Evolutionary conservation across 1,140 invertebrate species (phyloP).

Genomic region (Ladona fulva): DNA sequence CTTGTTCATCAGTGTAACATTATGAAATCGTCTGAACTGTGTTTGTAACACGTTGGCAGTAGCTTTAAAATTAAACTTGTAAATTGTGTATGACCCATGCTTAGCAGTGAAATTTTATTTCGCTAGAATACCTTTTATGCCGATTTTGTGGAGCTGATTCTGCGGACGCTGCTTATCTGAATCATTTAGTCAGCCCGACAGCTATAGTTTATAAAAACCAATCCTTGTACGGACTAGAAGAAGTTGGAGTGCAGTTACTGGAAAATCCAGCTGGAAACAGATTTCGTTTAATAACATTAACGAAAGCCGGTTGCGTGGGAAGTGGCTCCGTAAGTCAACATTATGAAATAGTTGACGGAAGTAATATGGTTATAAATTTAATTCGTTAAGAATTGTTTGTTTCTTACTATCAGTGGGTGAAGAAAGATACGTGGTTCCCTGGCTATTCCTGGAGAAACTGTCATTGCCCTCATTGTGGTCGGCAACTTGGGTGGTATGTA

Average conservation of each 20-base stretch:
- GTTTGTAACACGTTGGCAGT: no score
- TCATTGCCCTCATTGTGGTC: slow-evolving; percentile 36
- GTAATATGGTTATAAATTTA: neutral
- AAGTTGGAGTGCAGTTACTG: slow-evolving; percentile 40
- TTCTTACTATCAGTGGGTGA: slow-evolving; percentile 29
- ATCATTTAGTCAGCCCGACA: slow-evolving; percentile 37
- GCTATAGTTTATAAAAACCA: slow-evolving; percentile 36
- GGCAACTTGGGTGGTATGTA: slow-evolving; percentile 39
- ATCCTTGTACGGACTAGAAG: slow-evolving; percentile 39
- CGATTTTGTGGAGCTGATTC: slow-evolving; percentile 43
- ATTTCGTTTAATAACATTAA: slow-evolving; percentile 39
- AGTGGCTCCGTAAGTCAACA: slow-evolving; percentile 28
- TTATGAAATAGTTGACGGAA: neutral
- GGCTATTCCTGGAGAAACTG: slow-evolving; percentile 39
- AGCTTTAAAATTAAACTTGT: no score
- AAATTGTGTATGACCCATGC: no score
- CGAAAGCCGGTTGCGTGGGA: slow-evolving; percentile 40
- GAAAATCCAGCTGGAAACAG: slow-evolving; percentile 41
- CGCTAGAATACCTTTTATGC: slow-evolving; percentile 39
- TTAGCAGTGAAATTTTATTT: neutral
- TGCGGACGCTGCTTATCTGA: slow-evolving; percentile 39
- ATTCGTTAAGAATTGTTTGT: neutral
- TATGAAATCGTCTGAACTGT: no score
- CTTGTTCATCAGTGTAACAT: no score
- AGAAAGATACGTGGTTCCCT: slow-evolving; percentile 36